A percentile compares a stretch with the other conserved stretches of the same genome.
These are phyloP conservation scores for Phoenoteleia sp. DNA, from an alignment of 2,888 invertebrate species.

Conservation along the genomic window DNA sequence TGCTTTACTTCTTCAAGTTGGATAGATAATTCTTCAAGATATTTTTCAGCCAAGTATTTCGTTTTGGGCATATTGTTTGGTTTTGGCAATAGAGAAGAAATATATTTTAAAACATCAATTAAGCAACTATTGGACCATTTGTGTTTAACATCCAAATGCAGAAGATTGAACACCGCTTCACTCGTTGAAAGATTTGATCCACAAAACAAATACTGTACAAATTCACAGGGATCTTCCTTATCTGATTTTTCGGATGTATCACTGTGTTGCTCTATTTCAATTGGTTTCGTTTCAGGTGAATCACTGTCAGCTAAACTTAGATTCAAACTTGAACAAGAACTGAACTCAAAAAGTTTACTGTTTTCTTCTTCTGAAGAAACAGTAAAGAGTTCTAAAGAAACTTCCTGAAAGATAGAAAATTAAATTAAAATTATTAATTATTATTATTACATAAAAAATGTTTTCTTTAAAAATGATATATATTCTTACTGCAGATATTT, in stretches of 20 bases:
- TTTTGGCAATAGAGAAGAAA: too few relatives aligned
- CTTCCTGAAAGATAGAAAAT: neutral
- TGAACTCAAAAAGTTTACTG: neutral
- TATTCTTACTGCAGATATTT: neutral
- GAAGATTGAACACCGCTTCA: neutral
- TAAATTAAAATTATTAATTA: neutral
- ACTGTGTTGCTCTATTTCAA: neutral
- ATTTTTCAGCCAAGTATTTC: too few relatives aligned
- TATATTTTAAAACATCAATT: too few relatives aligned
- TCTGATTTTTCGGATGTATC: neutral
- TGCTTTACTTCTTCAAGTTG: conserved; percentile 30
- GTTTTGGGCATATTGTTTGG: too few relatives aligned
- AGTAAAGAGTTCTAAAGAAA: too few relatives aligned
- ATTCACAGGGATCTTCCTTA: neutral
- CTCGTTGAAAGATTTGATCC: neutral
- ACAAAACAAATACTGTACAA: neutral
- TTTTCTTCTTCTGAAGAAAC: neutral
- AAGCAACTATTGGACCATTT: too few relatives aligned
- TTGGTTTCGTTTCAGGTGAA: neutral
- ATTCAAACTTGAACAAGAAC: neutral
- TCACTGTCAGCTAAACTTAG: neutral
- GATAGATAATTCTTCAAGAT: conserved; percentile 15
- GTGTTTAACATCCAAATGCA: neutral
- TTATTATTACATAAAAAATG: too few relatives aligned
- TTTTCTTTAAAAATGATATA: too few relatives aligned